Base-by-base conservation (phyloP, 2,113 vertebrate genomes). In the Bufo gargarizans region DNA sequence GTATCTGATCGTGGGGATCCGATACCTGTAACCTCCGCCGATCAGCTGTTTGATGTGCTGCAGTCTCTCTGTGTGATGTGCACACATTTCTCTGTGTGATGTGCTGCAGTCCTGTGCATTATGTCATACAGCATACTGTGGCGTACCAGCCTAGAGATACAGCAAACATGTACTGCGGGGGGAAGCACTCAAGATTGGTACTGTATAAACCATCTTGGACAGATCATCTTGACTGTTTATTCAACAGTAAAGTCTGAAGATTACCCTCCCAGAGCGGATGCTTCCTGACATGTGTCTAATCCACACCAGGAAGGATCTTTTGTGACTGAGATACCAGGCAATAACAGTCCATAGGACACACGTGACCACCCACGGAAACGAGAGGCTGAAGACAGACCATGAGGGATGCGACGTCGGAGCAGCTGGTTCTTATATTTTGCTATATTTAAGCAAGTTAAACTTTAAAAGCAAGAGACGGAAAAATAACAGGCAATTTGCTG, bases 401-500 rank as follows among this genome's bases (percentile, higher is more conserved):
- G 82, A 74, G 14, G 58, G 67, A 58, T 84, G 50, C 4, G 16
- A 71, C 4, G 22, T 72, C n/a, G 43, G 3, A 74, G 82, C 65
- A 74, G 82, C 67, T 74, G 82, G 11, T 83, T 84, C 82, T 84
- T 50, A 22, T 53, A 55, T 56, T 84, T 74, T 72, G 67, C 67
- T 84, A 19, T 74, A 84, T 56, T 71, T 72, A 55, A 56, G 65
- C 53, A 22, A 49, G 63, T 56, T 67, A 50, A 63, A 50, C 45
- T 49, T 80, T 79, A 19, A 53, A 56, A 77, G 50, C 85, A 86
- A 13, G n/a, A 79, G 49, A 56, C 59, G 61, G 61, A 77, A 79
- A 79, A 79, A 86, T 63, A 50, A 79, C 59, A 86, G 85, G 47
- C 76, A 77, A 65, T 59, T 63, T 55, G 61, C 85, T 59, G 47